Evolutionary conservation across 2,888 invertebrate genomes (phyloP).

Genomic region (Drosophila fulvimacula): DNA sequence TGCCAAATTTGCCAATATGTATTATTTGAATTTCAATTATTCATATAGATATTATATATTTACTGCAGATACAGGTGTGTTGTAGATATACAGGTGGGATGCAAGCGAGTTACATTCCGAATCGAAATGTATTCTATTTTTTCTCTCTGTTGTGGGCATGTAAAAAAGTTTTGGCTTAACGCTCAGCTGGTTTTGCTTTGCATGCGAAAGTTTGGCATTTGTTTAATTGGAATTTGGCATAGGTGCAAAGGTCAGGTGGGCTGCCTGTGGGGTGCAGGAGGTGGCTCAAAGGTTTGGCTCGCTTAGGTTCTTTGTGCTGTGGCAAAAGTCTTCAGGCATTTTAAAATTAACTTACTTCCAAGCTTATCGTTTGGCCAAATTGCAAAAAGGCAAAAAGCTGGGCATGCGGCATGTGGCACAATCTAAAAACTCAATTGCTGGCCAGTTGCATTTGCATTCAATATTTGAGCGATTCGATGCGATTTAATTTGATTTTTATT

Average conservation of each 20-base stretch:
- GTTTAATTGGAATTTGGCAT: constrained; percentile 72
- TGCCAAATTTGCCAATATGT: constrained; percentile 19
- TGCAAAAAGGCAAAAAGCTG: not conserved
- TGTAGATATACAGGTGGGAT: not conserved
- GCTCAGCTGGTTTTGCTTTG: constrained; percentile 57
- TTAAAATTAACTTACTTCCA: constrained; percentile 26
- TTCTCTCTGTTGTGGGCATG: constrained; percentile 25
- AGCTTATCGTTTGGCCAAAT: constrained; percentile 28
- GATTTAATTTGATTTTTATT: constrained; percentile 8
- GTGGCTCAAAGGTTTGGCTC: not conserved
- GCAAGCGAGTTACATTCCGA: not conserved
- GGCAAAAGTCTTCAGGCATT: constrained; percentile 32
- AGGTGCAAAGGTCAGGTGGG: constrained; percentile 18
- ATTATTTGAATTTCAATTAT: constrained; percentile 16
- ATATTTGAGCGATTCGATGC: not conserved
- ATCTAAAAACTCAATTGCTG: constrained; percentile 9
- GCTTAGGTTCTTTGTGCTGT: constrained; percentile 22
- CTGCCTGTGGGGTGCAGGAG: accelerated
- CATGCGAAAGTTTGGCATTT: constrained; percentile 71
- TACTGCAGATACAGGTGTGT: no score
- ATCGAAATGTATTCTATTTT: constrained; percentile 20
- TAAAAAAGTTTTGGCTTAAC: constrained; percentile 59
- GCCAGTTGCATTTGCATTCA: constrained; percentile 7
- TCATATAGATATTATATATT: not conserved
- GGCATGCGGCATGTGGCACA: constrained; percentile 9